phyloP scores from a whole-genome alignment of 2,113 vertebrate genomes.

The Chascanopsetta lugubris region DNA sequence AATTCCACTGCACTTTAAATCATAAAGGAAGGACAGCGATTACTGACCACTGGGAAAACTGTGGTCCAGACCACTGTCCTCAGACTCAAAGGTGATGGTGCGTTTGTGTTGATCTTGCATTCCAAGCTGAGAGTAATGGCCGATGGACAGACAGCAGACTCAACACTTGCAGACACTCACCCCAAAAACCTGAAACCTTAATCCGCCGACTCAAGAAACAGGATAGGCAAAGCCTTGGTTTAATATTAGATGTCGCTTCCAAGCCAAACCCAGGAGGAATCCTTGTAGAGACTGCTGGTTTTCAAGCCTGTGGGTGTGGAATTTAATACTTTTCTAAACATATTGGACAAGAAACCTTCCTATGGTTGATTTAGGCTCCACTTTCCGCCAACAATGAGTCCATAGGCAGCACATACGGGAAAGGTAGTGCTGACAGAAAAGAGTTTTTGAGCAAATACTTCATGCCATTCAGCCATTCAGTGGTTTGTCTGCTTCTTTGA shows the following conservation, averaged over 20 bases:
- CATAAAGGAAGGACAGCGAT: constrained; percentile 25
- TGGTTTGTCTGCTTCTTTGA: constrained; percentile 28
- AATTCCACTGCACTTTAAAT: constrained; percentile 38
- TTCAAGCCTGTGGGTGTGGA: constrained; percentile 54
- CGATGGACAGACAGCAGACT: constrained; percentile 59
- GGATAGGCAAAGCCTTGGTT: constrained; percentile 46
- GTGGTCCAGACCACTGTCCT: constrained; percentile 57
- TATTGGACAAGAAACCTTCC: constrained; percentile 47
- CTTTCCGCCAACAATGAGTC: constrained; percentile 6
- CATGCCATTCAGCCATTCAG: constrained; percentile 23
- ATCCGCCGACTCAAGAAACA: constrained; percentile 58
- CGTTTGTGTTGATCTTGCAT: constrained; percentile 57
- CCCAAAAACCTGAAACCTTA: constrained; percentile 61
- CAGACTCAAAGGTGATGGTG: constrained; percentile 56
- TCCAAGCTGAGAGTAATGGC: constrained; percentile 54
- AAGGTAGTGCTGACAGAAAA: constrained; percentile 25
- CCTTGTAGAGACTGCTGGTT: constrained; percentile 22
- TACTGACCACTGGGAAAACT: constrained; percentile 59
- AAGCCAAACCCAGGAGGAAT: constrained; percentile 54
- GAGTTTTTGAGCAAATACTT: constrained; percentile 18
- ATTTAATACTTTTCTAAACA: constrained; percentile 38
- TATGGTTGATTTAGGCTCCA: constrained; percentile 36
- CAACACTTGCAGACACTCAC: constrained; percentile 25
- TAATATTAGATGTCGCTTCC: constrained; percentile 52
- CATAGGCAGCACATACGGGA: constrained; percentile 30